Evolutionary conservation across 2,888 invertebrate species (phyloP).

Genomic region (Monoplex corrugatus): DNA sequence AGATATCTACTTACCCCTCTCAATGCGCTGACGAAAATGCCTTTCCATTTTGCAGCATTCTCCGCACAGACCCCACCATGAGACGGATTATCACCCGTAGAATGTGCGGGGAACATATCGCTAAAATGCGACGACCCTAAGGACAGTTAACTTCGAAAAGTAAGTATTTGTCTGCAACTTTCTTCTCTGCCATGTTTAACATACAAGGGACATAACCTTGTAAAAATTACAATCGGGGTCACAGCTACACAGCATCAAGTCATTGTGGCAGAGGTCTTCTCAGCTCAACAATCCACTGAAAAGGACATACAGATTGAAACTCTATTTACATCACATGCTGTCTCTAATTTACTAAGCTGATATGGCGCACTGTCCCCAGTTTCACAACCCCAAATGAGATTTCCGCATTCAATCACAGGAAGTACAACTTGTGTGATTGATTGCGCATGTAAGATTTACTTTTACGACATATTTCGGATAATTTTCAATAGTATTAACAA

Average conservation of each 20-base stretch:
- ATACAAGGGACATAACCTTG: constrained; percentile 65
- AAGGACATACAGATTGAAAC: constrained; percentile 15
- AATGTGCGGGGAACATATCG: constrained; percentile 57
- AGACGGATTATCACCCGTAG: constrained; percentile 54
- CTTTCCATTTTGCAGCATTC: constrained; percentile 95
- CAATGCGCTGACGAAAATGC: constrained; percentile 92
- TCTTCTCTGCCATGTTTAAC: constrained; percentile 63
- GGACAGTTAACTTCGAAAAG: constrained; percentile 44
- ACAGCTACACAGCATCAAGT: constrained; percentile 42
- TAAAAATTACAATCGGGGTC: constrained; percentile 51
- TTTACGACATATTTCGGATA: constrained; percentile 40
- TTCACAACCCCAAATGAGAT: constrained; percentile 48
- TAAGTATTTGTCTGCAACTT: constrained; percentile 48
- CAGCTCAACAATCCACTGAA: constrained; percentile 20
- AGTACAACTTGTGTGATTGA: constrained; percentile 52
- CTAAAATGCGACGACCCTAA: constrained; percentile 48
- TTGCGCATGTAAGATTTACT: constrained; percentile 54
- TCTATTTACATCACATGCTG: constrained; percentile 42
- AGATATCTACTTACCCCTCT: constrained; percentile 87
- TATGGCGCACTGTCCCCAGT: constrained; percentile 40
- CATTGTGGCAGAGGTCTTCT: constrained; percentile 27
- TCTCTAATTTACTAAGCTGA: constrained; percentile 30
- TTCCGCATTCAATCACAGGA: constrained; percentile 59
- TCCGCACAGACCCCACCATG: constrained; percentile 86
- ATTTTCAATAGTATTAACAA: too few species aligned